Percentiles rank a stretch among this genome's conserved stretches.
These are phyloP conservation scores for Cephus cinctus DNA, from an alignment of 1,140 invertebrate species.

Conservation along the genomic window DNA sequence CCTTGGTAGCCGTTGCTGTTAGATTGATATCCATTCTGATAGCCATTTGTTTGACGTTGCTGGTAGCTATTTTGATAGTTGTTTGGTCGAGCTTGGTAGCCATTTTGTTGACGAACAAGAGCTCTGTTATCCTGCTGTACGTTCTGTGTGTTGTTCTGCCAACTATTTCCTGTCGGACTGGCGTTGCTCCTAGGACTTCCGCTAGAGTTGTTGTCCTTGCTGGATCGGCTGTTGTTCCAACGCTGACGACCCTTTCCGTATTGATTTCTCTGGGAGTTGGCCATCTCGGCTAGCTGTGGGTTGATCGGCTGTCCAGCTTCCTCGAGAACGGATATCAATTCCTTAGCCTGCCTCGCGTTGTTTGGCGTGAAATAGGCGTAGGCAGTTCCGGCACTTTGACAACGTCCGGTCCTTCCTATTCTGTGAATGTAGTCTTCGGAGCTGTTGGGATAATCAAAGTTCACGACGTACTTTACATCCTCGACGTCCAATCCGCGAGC, in stretches of 20 bases:
- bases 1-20: constrained; percentile 35
- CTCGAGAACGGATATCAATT: constrained; percentile 83
- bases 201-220: constrained; percentile 42
- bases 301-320: constrained; percentile 92
- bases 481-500: constrained; percentile 97
- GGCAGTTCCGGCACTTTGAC: constrained; percentile 90
- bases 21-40: too few species aligned
- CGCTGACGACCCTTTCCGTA: constrained; percentile 54
- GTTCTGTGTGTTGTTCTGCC: constrained; percentile 40
- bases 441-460: constrained; percentile 97
- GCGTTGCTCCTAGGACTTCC: constrained; percentile 45
- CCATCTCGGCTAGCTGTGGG: constrained; percentile 68
- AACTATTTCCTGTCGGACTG: constrained; percentile 47
- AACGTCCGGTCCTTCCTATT: constrained; percentile 94
- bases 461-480: constrained; percentile 98
- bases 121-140: constrained; percentile 27
- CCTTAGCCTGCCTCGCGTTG: constrained; percentile 87
- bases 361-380: constrained; percentile 96
- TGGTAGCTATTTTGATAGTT: constrained; percentile 40
- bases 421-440: constrained; percentile 99
- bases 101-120: constrained; percentile 40
- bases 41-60: constrained; percentile 9
- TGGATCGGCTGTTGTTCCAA: constrained; percentile 51
- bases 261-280: constrained; percentile 52
- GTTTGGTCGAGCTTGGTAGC: constrained; percentile 45